These are phyloP conservation scores for Drosophila watanabei DNA, from an alignment of 1,140 invertebrate species.

Conservation along the genomic window DNA sequence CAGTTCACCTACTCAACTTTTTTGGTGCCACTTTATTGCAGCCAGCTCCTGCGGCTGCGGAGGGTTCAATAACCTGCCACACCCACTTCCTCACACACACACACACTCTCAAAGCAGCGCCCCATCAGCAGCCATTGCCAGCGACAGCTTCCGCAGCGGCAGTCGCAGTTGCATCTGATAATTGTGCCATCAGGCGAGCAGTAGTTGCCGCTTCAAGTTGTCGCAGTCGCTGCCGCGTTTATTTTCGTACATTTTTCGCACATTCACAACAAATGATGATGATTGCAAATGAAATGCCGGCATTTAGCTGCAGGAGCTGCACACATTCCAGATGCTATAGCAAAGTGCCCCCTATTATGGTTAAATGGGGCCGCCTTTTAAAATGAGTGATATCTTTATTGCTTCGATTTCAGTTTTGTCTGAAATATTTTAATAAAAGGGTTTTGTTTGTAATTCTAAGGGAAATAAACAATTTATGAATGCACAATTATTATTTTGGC, in stretches of 20 bases:
- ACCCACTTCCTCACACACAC: neutral
- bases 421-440: neutral
- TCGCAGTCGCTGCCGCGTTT: slow-evolving; percentile 44
- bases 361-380: neutral
- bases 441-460: neutral
- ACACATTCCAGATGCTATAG: slow-evolving; percentile 15
- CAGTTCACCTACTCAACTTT: slow-evolving; percentile 52
- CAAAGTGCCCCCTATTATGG: neutral
- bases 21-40: slow-evolving; percentile 54
- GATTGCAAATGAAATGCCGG: slow-evolving; percentile 35
- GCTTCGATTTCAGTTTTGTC: neutral
- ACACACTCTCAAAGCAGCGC: neutral
- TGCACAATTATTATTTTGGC: neutral
- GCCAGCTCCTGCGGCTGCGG: neutral
- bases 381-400: neutral
- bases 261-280: slow-evolving; percentile 37
- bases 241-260: slow-evolving; percentile 61
- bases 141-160: slow-evolving; percentile 47
- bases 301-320: slow-evolving; percentile 19
- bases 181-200: slow-evolving; percentile 65
- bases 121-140: slow-evolving; percentile 24
- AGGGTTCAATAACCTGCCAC: slow-evolving; percentile 67
- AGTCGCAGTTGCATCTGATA: slow-evolving; percentile 65
- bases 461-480: neutral
- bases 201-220: slow-evolving; percentile 38